These are phyloP conservation scores for Muscicapa adusta DNA, from an alignment of 2,113 vertebrate genomes.

Conservation along the genomic window DNA sequence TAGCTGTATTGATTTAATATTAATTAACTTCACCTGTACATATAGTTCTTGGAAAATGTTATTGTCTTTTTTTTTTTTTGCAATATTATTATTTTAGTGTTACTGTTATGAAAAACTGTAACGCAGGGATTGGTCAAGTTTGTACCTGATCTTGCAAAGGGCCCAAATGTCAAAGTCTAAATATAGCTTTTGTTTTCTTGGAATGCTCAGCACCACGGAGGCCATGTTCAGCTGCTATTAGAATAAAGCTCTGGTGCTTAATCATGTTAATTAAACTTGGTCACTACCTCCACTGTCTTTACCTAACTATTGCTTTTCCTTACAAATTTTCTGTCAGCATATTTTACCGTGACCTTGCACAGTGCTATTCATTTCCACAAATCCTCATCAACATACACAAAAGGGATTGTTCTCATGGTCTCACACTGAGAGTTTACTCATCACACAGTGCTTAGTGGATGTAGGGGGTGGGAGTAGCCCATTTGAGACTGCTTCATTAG, in stretches of 20 bases:
- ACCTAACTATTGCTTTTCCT: not conserved
- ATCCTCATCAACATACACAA: slow-evolving; percentile 5
- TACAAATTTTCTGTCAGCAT: not conserved
- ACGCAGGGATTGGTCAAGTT: not conserved
- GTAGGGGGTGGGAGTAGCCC: not conserved
- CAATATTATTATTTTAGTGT: not conserved
- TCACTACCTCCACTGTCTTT: not conserved
- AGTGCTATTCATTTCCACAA: not conserved
- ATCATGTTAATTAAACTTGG: not conserved
- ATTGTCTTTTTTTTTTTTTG: not conserved
- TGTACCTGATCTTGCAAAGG: not conserved
- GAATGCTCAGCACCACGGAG: not conserved
- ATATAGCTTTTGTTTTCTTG: not conserved
- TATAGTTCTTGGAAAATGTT: not conserved
- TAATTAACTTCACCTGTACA: not conserved
- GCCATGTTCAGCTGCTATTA: not conserved
- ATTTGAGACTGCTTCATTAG: slow-evolving; percentile 44
- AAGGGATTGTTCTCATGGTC: slow-evolving; percentile 28
- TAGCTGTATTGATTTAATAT: not conserved
- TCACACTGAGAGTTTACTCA: slow-evolving; percentile 52
- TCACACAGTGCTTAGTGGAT: not conserved
- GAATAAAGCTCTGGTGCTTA: not conserved
- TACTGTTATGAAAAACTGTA: not conserved
- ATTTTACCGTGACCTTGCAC: not conserved
- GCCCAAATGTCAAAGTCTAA: not conserved